A percentile compares a stretch with the other conserved stretches of the same genome.
Conservation (phyloP, 2,888 invertebrate genomes). For the Monopis laevigella region DNA sequence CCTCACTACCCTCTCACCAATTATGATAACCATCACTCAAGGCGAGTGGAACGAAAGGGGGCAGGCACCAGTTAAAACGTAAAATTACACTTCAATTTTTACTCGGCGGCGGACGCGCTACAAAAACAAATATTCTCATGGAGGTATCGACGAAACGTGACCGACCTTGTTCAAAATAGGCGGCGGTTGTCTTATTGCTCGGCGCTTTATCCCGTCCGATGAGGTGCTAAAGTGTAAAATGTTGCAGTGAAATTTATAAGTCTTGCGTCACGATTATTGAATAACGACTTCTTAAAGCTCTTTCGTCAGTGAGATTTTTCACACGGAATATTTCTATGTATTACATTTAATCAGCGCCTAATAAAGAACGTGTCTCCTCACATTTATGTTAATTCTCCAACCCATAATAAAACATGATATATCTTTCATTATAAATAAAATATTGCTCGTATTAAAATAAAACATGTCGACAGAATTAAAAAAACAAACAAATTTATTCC, state of each 20-base stretch:
- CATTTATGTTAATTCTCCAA: too few species aligned
- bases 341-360: too few species aligned
- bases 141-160: slow-evolving; percentile 65
- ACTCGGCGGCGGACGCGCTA: slow-evolving; percentile 56
- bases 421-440: too few species aligned
- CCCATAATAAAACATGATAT: too few species aligned
- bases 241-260: slow-evolving; percentile 60
- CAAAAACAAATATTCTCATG: slow-evolving; percentile 68
- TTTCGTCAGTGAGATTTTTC: slow-evolving; percentile 3
- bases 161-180: slow-evolving; percentile 66
- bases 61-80: slow-evolving; percentile 64
- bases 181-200: slow-evolving; percentile 60
- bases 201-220: slow-evolving; percentile 48
- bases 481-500: too few species aligned
- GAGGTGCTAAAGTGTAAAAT: slow-evolving; percentile 66
- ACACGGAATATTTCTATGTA: too few species aligned
- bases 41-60: slow-evolving; percentile 67
- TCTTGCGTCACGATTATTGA: slow-evolving; percentile 59
- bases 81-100: slow-evolving; percentile 66
- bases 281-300: slow-evolving; percentile 44
- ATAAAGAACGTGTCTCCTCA: too few species aligned
- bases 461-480: too few species aligned
- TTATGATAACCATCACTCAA: slow-evolving; percentile 67
- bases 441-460: too few species aligned
- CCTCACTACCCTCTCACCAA: slow-evolving; percentile 61